These are phyloP conservation scores for Spongilla lacustris DNA, from an alignment of 37 sponge, comb jelly and placozoan species.

Conservation along the genomic window DNA sequence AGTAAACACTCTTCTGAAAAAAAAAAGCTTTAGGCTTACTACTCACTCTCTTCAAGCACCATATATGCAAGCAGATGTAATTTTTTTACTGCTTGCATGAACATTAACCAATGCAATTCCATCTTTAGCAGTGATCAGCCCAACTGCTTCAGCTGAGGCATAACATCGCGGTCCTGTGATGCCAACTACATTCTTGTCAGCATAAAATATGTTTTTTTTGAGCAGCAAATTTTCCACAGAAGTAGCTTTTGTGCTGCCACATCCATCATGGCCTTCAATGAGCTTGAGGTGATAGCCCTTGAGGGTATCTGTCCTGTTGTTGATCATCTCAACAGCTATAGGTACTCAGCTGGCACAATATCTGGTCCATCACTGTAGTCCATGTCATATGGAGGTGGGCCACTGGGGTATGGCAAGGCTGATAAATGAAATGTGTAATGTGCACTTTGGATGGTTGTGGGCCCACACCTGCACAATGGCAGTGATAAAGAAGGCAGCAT, in stretches of 20 bases:
- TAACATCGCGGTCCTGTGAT: slow-evolving; percentile 44
- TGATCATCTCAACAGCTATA: slow-evolving; percentile 31
- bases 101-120: slow-evolving; percentile 14
- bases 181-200: neutral
- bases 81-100: slow-evolving; percentile 23
- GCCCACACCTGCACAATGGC: neutral
- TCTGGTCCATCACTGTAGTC: slow-evolving; percentile 21
- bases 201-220: neutral
- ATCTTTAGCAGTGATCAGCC: neutral
- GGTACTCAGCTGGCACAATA: neutral
- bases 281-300: slow-evolving; percentile 25
- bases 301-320: slow-evolving; percentile 7
- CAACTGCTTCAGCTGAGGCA: neutral
- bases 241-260: slow-evolving; percentile 3
- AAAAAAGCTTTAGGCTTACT: too few relatives aligned
- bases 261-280: slow-evolving; percentile 30
- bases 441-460: neutral
- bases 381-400: neutral
- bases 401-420: slow-evolving; percentile 28
- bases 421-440: slow-evolving; percentile 11
- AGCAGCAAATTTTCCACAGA: neutral
- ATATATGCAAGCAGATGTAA: too few relatives aligned
- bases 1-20: too few relatives aligned
- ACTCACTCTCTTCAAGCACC: too few relatives aligned
- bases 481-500: neutral